Conservation (phyloP, 2,797 vertebrate genomes). For the Oryzias dopingdopingensis region DNA sequence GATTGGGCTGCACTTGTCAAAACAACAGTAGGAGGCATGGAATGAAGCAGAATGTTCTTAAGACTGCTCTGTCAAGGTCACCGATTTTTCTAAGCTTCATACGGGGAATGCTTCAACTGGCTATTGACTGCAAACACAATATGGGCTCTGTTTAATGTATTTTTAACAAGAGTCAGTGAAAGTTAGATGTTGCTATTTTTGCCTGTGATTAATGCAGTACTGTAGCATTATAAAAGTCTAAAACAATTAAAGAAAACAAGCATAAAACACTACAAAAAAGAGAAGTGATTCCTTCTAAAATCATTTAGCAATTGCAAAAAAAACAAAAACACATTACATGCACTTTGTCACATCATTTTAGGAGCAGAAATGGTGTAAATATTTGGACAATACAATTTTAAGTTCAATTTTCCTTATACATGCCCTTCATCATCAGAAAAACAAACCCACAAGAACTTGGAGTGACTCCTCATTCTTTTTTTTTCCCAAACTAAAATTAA, state of each 20-base stretch:
- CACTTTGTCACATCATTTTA: no score
- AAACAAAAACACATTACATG: no score
- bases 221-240: neutral
- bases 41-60: constrained; percentile 55
- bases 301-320: no score
- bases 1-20: constrained; percentile 67
- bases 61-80: constrained; percentile 67
- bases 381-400: no score
- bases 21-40: constrained; percentile 53
- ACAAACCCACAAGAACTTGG: no score
- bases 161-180: constrained; percentile 34
- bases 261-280: neutral
- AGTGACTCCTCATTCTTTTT: no score
- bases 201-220: constrained; percentile 3
- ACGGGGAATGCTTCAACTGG: constrained; percentile 49
- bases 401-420: no score
- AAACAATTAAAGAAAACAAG: neutral
- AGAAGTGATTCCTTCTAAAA: no score
- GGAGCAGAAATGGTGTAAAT: no score
- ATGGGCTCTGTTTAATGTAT: constrained; percentile 45
- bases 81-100: constrained; percentile 48
- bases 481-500: no score
- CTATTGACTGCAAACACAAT: constrained; percentile 41
- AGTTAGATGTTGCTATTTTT: constrained; percentile 18
- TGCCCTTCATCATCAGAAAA: no score